Percentiles rank a stretch among this genome's conserved stretches.
These are phyloP conservation scores for Adelges cooleyi DNA, from an alignment of 1,140 invertebrate species.

Conservation along the genomic window DNA sequence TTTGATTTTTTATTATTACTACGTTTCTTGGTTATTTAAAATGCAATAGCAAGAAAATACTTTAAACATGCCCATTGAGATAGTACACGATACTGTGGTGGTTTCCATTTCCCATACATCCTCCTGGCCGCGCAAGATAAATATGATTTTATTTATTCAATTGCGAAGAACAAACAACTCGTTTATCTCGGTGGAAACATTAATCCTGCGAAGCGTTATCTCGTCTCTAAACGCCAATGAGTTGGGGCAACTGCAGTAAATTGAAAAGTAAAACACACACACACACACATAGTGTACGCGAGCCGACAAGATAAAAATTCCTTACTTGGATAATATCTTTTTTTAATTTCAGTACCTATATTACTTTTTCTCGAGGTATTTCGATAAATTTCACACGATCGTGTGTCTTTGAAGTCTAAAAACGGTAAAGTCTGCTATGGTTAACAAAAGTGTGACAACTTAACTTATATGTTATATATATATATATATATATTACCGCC, in stretches of 20 bases:
- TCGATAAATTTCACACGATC: too few species aligned
- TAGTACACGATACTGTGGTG: background rate
- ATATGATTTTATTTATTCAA: conserved; percentile 25
- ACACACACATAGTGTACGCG: too few species aligned
- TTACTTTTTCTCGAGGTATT: too few species aligned
- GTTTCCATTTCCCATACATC: background rate
- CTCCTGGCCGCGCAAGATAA: background rate
- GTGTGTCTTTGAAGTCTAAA: too few species aligned
- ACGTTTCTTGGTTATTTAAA: background rate
- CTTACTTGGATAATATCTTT: too few species aligned
- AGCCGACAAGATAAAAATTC: too few species aligned
- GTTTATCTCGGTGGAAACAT: conserved; percentile 11
- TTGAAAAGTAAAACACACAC: background rate
- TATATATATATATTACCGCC: too few species aligned
- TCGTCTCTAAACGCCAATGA: background rate
- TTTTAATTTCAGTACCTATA: too few species aligned
- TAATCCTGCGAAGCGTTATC: conserved; percentile 18
- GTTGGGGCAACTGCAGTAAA: background rate
- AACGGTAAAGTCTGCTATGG: too few species aligned
- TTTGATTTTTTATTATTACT: background rate
- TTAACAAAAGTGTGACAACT: too few species aligned
- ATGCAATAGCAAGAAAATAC: conserved; percentile 7
- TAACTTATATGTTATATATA: too few species aligned
- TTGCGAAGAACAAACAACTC: conserved; percentile 20
- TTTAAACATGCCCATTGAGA: background rate